Conservation (phyloP, 2,113 vertebrate species). For the Neoarius graeffei region DNA sequence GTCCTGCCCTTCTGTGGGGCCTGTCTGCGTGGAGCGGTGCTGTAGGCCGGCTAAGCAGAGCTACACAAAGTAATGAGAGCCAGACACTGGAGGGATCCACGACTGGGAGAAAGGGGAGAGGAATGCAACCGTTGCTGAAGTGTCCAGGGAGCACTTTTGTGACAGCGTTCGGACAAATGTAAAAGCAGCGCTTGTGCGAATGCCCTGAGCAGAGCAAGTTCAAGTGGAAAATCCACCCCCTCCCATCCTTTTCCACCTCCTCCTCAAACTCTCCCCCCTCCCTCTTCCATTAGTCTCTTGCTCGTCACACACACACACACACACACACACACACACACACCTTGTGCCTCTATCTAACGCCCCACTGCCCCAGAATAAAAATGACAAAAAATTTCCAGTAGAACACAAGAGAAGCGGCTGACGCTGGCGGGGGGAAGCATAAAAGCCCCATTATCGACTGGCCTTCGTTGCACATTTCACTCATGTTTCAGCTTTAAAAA, state of each 20-base stretch:
- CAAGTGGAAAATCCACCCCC: constrained; percentile 71
- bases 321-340: constrained; percentile 9
- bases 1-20: constrained; percentile 26
- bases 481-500: constrained; percentile 84
- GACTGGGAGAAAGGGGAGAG: constrained; percentile 27
- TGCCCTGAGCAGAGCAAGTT: constrained; percentile 72
- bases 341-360: constrained; percentile 74
- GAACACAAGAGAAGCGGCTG: constrained; percentile 59
- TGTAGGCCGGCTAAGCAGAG: neutral
- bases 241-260: constrained; percentile 41
- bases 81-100: constrained; percentile 23
- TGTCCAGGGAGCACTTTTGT: constrained; percentile 54
- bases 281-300: constrained; percentile 48
- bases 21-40: constrained; percentile 5
- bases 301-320: constrained; percentile 38
- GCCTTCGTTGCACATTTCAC: constrained; percentile 84
- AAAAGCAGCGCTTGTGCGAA: constrained; percentile 64
- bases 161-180: constrained; percentile 72
- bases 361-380: constrained; percentile 80
- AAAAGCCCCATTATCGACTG: constrained; percentile 77
- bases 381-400: constrained; percentile 79
- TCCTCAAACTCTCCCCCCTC: constrained; percentile 32
- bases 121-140: constrained; percentile 5
- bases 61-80: constrained; percentile 27
- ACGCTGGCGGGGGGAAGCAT: constrained; percentile 65